phyloP scores from a whole-genome alignment of 2,113 vertebrate genomes.

The Rhadina sibilatrix region DNA sequence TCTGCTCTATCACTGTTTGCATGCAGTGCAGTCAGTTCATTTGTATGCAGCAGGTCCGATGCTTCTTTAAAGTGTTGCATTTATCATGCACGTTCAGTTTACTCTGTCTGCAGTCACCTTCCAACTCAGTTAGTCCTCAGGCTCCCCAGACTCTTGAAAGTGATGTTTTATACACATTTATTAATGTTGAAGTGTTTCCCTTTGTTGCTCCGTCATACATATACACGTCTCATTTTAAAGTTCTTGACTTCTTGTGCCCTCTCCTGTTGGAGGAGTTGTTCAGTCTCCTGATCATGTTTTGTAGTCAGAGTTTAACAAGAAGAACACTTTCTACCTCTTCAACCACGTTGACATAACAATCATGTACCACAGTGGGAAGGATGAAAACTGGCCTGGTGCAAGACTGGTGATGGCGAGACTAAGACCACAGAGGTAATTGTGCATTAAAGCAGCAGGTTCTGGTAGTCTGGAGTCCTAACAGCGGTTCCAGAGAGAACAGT shows the following conservation, averaged over 20 bases:
- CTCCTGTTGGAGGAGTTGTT: conserved; percentile 36
- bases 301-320: conserved; percentile 87
- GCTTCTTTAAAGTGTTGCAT: background rate
- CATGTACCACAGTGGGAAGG: conserved; percentile 80
- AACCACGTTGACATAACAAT: conserved; percentile 91
- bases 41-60: background rate
- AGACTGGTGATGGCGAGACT: conserved; percentile 84
- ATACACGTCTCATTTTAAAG: background rate
- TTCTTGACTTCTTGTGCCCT: conserved; percentile 10
- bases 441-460: background rate
- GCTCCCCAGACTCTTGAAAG: background rate
- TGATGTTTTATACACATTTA: background rate
- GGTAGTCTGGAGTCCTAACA: background rate
- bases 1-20: background rate
- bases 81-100: background rate
- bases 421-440: conserved; percentile 83
- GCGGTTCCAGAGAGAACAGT: background rate
- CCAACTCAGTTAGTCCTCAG: background rate
- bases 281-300: conserved; percentile 30
- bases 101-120: background rate
- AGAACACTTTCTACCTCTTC: conserved; percentile 88
- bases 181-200: background rate
- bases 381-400: conserved; percentile 75
- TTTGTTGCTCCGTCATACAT: background rate
- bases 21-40: background rate